These are phyloP conservation scores for Tetragonula carbonaria DNA, from an alignment of 2,888 invertebrate genomes.

Conservation along the genomic window DNA sequence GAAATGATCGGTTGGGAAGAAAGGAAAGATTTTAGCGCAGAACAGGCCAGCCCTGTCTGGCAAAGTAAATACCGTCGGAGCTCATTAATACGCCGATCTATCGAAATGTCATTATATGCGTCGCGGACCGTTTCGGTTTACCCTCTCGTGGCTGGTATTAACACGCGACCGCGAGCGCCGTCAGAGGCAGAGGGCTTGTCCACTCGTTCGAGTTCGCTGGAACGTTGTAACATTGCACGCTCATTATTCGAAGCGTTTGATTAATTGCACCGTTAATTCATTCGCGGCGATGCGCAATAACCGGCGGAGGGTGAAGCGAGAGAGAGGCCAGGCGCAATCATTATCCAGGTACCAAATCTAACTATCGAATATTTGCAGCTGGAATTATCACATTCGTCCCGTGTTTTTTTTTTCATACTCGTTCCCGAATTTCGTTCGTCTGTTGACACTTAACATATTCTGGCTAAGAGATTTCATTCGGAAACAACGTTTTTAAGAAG, in stretches of 20 bases:
- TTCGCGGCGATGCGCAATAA: conserved; percentile 53
- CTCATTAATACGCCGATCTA: conserved; percentile 52
- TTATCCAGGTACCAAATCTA: conserved; percentile 3
- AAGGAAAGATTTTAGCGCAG: neutral
- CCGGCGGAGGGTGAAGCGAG: conserved; percentile 32
- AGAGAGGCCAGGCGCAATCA: conserved; percentile 19
- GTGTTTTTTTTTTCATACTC: neutral
- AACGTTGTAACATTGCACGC: conserved; percentile 26
- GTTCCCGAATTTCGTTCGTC: neutral
- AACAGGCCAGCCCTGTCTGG: neutral
- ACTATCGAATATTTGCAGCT: neutral
- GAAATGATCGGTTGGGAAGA: neutral
- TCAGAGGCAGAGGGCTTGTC: conserved; percentile 12
- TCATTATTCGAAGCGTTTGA: conserved; percentile 65
- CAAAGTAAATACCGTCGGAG: conserved; percentile 44
- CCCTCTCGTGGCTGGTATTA: conserved; percentile 33
- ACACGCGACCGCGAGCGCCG: conserved; percentile 27
- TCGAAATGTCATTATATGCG: conserved; percentile 51
- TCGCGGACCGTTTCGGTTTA: conserved; percentile 42
- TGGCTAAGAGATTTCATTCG: too few species aligned
- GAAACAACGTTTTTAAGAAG: too few species aligned
- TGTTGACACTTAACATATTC: neutral
- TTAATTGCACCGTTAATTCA: conserved; percentile 69
- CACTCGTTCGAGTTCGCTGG: conserved; percentile 28
- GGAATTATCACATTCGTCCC: neutral